phyloP scores from a whole-genome alignment of 2,797 vertebrate species.

The Xyrichtys novacula region DNA sequence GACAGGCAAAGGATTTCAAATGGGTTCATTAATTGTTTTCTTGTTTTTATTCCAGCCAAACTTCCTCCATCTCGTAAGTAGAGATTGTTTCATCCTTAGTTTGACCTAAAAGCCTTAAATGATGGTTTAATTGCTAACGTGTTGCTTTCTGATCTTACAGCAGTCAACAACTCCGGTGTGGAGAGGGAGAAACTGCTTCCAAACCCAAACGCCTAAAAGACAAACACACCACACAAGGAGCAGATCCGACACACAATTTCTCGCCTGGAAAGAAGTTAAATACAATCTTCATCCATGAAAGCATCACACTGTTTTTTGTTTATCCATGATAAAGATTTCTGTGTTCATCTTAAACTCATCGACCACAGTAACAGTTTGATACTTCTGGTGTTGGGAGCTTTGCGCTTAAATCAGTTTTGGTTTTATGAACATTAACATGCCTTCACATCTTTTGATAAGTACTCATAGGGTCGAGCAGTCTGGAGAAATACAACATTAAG shows the following conservation, averaged over 20 bases:
- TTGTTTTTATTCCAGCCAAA: slow-evolving; percentile 22
- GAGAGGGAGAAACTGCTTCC: neutral
- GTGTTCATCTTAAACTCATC: neutral
- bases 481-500: too few relatives aligned
- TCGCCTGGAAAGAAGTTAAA: neutral
- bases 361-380: neutral
- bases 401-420: neutral
- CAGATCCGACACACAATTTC: neutral
- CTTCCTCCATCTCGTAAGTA: slow-evolving; percentile 34
- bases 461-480: too few relatives aligned
- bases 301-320: neutral
- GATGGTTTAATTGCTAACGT: slow-evolving; percentile 2
- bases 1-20: too few relatives aligned
- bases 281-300: neutral
- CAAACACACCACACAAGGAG: neutral
- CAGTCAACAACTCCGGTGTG: neutral
- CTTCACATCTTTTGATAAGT: neutral
- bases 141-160: slow-evolving; percentile 30
- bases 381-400: slow-evolving; percentile 8
- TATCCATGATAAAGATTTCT: neutral
- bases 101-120: neutral
- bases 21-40: neutral
- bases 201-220: neutral
- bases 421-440: neutral
- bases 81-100: neutral